A percentile compares a stretch with the other conserved stretches of the same genome.
Evolutionary conservation across 1,140 invertebrate genomes (phyloP).

Genomic region (Eriosoma lanigerum): DNA sequence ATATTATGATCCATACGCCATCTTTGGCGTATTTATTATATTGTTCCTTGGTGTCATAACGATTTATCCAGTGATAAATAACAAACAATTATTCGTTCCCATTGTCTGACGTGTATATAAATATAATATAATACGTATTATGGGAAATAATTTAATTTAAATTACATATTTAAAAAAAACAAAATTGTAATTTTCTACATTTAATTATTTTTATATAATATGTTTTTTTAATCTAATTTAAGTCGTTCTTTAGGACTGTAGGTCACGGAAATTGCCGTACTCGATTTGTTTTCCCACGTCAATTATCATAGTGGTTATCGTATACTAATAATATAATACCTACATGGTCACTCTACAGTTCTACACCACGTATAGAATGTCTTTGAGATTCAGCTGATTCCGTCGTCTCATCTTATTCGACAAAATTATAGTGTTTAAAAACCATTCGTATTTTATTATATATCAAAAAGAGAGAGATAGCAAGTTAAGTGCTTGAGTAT

Average conservation of each 20-base stretch:
- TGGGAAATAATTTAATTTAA: not conserved
- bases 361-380: not conserved
- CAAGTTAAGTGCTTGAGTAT: not conserved
- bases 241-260: not conserved
- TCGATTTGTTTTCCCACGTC: constrained; percentile 35
- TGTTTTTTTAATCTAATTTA: not conserved
- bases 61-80: not conserved
- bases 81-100: not conserved
- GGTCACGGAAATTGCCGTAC: not conserved
- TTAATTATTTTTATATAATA: not conserved
- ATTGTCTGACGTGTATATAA: not conserved
- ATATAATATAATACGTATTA: not conserved
- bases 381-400: not conserved
- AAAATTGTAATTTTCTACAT: not conserved
- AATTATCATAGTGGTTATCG: constrained; percentile 30
- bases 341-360: not conserved
- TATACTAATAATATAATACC: not conserved
- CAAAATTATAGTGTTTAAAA: constrained; percentile 40
- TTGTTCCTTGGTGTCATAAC: not conserved
- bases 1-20: not conserved
- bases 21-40: not conserved
- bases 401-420: not conserved
- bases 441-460: constrained; percentile 14
- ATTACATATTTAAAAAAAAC: not conserved
- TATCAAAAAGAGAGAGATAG: not conserved